Percentiles rank a stretch among this genome's conserved stretches.
These are phyloP conservation scores for Chaetoderma sp. DNA, from an alignment of 2,888 invertebrate genomes.

Conservation along the genomic window DNA sequence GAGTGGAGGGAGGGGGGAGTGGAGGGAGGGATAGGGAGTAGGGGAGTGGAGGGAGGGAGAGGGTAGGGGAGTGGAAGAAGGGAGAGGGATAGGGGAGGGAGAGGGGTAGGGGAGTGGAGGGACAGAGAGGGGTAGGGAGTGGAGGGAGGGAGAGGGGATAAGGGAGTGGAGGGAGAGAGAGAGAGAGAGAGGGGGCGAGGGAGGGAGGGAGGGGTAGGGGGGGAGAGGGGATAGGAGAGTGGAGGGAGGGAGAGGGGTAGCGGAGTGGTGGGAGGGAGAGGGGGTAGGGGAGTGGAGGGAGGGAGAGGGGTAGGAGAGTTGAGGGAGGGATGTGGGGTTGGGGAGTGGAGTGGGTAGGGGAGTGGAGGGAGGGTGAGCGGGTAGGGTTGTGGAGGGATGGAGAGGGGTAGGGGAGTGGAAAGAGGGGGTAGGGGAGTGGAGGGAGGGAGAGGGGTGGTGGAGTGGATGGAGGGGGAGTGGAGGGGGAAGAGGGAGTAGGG, in stretches of 20 bases:
- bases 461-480: background rate
- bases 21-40: conserved; percentile 21
- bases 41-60: conserved; percentile 13
- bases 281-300: conserved; percentile 1
- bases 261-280: background rate
- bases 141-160: too few species aligned
- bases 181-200: conserved; percentile 15
- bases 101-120: conserved; percentile 16
- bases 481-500: too few species aligned
- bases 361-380: background rate
- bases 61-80: conserved; percentile 3
- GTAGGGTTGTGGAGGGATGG: background rate
- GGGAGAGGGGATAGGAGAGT: background rate
- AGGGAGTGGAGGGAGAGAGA: conserved; percentile 22
- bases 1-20: too few species aligned
- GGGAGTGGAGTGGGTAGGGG: background rate
- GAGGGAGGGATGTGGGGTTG: background rate
- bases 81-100: conserved; percentile 4
- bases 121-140: conserved; percentile 13
- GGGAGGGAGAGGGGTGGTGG: background rate
- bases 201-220: background rate
- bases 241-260: background rate
- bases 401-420: background rate
- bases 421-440: too few species aligned
- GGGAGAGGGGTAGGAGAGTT: background rate